A percentile compares a stretch with the other conserved stretches of the same genome.
Conservation (phyloP, 2,113 vertebrate species). For the Sphaerodactylus townsendi region DNA sequence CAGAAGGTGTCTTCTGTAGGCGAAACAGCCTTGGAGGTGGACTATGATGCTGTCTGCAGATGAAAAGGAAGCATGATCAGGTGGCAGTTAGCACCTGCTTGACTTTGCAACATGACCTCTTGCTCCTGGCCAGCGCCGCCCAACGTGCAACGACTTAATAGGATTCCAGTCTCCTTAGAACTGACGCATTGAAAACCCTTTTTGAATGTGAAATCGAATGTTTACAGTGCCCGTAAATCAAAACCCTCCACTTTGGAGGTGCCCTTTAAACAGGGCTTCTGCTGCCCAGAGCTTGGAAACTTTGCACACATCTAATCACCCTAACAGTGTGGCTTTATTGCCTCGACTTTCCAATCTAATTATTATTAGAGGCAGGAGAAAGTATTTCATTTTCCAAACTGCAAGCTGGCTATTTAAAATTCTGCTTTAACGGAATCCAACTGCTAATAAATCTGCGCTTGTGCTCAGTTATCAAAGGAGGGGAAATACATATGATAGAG, state of each 20-base stretch:
- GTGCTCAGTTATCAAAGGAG: constrained; percentile 13
- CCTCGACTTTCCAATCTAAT: constrained; percentile 44
- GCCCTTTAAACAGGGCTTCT: constrained; percentile 42
- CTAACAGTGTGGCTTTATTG: constrained; percentile 61
- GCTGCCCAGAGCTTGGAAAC: constrained; percentile 51
- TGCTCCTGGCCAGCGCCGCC: constrained; percentile 16
- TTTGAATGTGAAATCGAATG: constrained; percentile 41
- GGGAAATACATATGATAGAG: neutral
- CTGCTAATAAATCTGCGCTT: constrained; percentile 53
- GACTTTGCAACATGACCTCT: neutral
- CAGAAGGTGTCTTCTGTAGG: neutral
- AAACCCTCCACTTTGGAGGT: constrained; percentile 19
- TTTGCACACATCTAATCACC: constrained; percentile 42
- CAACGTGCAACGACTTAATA: constrained; percentile 23
- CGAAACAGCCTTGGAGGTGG: neutral
- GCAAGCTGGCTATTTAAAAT: constrained; percentile 48
- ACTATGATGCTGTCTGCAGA: neutral
- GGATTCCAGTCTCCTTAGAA: constrained; percentile 5
- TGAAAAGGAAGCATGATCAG: neutral
- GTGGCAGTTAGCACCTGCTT: neutral
- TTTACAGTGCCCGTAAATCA: constrained; percentile 25
- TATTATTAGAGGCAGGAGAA: constrained; percentile 59
- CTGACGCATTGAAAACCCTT: neutral
- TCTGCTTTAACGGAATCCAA: constrained; percentile 54
- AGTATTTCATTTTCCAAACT: constrained; percentile 55